Evolutionary conservation across 2,113 vertebrate genomes (phyloP).

Genomic region (Neoarius graeffei): DNA sequence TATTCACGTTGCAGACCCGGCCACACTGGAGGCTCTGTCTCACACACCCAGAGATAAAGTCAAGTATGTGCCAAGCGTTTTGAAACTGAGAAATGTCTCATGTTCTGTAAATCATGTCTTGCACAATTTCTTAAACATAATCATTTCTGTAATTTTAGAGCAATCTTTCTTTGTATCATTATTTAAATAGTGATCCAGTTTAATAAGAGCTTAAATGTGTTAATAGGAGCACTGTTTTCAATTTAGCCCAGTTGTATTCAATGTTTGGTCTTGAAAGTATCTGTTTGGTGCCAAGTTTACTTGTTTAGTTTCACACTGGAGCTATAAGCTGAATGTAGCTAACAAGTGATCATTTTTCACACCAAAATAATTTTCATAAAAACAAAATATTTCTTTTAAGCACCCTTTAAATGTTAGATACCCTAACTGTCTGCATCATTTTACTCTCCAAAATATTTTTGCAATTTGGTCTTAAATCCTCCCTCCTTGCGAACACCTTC

Average conservation of each 20-base stretch:
- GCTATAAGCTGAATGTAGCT: background rate
- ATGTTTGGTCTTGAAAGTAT: background rate
- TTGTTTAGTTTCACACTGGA: background rate
- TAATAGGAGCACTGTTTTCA: background rate
- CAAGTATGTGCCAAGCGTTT: slow-evolving; percentile 71
- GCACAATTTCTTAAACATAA: background rate
- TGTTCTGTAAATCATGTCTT: background rate
- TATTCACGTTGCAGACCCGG: slow-evolving; percentile 79
- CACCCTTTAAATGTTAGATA: background rate
- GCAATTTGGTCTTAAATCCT: background rate
- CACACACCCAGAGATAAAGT: slow-evolving; percentile 81
- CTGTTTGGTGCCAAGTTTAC: background rate
- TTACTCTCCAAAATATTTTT: background rate
- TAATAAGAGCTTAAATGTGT: background rate
- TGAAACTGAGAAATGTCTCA: background rate
- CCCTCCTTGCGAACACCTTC: background rate
- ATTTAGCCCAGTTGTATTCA: background rate
- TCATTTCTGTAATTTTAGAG: background rate
- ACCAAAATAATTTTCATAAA: background rate
- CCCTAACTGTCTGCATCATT: background rate
- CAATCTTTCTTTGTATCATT: background rate
- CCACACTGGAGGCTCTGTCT: slow-evolving; percentile 80
- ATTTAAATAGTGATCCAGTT: background rate
- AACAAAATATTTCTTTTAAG: background rate
- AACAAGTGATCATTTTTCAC: background rate